These are phyloP conservation scores for Muricea muricata DNA, from an alignment of 92 coral and sea anemone genomes.

Conservation along the genomic window DNA sequence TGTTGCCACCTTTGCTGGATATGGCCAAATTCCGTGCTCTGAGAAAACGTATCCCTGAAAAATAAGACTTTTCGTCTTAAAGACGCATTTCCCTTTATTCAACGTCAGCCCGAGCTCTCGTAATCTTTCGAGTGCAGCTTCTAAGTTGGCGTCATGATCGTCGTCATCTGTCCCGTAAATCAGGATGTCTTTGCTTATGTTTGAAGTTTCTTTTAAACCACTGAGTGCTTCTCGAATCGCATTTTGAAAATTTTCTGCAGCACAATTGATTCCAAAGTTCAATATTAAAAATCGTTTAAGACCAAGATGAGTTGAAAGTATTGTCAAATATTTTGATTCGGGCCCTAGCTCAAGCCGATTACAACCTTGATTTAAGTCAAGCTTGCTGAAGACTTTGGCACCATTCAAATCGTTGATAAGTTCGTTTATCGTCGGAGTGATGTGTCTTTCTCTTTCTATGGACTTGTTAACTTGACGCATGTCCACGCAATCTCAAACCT, in stretches of 20 bases:
- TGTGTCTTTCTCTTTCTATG: conserved; percentile 61
- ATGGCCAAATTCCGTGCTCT: conserved; percentile 44
- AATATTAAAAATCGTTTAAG: conserved; percentile 40
- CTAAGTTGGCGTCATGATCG: conserved; percentile 51
- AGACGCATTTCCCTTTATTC: conserved; percentile 52
- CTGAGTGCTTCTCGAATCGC: conserved; percentile 43
- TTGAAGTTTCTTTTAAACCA: conserved; percentile 41
- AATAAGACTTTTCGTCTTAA: conserved; percentile 36
- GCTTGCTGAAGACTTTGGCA: conserved; percentile 60
- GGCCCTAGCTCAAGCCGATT: conserved; percentile 64
- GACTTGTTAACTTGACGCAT: conserved; percentile 56
- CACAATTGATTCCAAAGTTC: conserved; percentile 59
- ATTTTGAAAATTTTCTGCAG: conserved; percentile 61
- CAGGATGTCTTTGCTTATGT: conserved; percentile 63
- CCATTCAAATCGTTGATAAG: conserved; percentile 67
- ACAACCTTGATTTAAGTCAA: conserved; percentile 63
- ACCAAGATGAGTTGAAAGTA: conserved; percentile 54
- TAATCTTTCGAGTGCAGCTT: conserved; percentile 49
- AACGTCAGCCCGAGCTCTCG: conserved; percentile 65
- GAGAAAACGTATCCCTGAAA: conserved; percentile 50
- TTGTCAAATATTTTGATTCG: conserved; percentile 44
- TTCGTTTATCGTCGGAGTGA: conserved; percentile 66
- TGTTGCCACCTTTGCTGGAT: conserved; percentile 46
- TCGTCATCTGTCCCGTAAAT: conserved; percentile 38
- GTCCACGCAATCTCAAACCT: conserved; percentile 54